Conservation (phyloP, 2,113 vertebrate genomes). For the Coturnix japonica region DNA sequence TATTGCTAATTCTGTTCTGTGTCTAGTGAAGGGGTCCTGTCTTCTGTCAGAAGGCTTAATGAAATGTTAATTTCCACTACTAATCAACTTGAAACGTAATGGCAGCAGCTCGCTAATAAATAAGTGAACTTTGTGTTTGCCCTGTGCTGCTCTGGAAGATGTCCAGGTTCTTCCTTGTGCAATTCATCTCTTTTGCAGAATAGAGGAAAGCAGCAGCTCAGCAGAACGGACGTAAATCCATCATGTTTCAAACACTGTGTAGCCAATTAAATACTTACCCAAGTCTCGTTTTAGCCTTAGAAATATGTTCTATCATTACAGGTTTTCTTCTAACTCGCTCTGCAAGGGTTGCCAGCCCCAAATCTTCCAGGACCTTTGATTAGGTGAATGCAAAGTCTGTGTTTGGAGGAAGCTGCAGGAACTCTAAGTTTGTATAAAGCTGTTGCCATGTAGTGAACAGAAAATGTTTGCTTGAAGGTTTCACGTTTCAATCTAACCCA, state of each 20-base stretch:
- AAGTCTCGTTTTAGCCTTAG: not conserved
- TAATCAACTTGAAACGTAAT: slow-evolving; percentile 55
- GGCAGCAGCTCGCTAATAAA: not conserved
- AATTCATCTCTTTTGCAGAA: not conserved
- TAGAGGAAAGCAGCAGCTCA: not conserved
- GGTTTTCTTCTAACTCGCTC: slow-evolving; percentile 7
- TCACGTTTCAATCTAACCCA: not conserved
- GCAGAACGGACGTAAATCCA: not conserved
- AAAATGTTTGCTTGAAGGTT: not conserved
- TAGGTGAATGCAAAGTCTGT: not conserved
- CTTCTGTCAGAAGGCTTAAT: slow-evolving; percentile 35
- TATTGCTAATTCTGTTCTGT: slow-evolving; percentile 41
- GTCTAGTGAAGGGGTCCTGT: slow-evolving; percentile 22
- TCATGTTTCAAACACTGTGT: not conserved
- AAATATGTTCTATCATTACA: not conserved
- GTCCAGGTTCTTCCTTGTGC: slow-evolving; percentile 19
- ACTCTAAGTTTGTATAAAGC: not conserved
- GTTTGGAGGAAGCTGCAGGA: not conserved
- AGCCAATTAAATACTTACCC: slow-evolving; percentile 31
- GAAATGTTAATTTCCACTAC: slow-evolving; percentile 34
- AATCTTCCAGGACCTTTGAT: not conserved
- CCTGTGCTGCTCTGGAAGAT: not conserved
- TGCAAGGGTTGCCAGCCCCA: not conserved
- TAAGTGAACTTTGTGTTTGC: slow-evolving; percentile 42
- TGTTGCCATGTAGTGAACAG: not conserved